These are phyloP conservation scores for Drosophila lutescens DNA, from an alignment of 2,888 invertebrate species.

Conservation along the genomic window DNA sequence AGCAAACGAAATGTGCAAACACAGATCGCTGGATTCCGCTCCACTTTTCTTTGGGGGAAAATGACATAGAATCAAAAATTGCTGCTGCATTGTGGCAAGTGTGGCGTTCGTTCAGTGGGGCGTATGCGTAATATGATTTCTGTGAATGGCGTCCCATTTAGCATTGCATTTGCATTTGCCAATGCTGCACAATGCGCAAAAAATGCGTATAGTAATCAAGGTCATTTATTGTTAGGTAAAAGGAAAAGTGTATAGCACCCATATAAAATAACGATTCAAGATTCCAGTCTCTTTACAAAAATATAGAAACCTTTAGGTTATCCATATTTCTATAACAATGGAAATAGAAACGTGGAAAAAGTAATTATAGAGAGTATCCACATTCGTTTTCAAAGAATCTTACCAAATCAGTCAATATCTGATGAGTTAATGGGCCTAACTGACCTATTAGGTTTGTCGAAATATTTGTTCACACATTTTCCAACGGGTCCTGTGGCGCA, in stretches of 20 bases:
- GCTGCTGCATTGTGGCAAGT: slow-evolving; percentile 35
- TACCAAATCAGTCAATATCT: background rate
- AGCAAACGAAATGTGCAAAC: slow-evolving; percentile 49
- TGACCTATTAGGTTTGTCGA: background rate
- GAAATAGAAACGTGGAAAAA: too few species aligned
- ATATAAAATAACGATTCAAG: too few species aligned
- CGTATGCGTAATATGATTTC: slow-evolving; percentile 43
- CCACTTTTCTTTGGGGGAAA: slow-evolving; percentile 7
- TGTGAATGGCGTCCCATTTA: slow-evolving; percentile 32
- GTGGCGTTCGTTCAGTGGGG: slow-evolving; percentile 20
- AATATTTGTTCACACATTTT: rapidly evolving
- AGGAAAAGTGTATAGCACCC: too few species aligned
- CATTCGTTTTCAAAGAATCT: too few species aligned
- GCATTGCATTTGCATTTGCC: slow-evolving; percentile 32
- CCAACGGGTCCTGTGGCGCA: slow-evolving; percentile 67
- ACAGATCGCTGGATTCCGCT: slow-evolving; percentile 38
- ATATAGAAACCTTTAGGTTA: too few species aligned
- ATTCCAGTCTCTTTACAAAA: too few species aligned
- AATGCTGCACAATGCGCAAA: slow-evolving; percentile 18
- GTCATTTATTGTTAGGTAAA: slow-evolving; percentile 24
- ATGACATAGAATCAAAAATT: slow-evolving; percentile 47
- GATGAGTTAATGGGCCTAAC: background rate
- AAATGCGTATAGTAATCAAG: slow-evolving; percentile 16
- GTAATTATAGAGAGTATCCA: too few species aligned
- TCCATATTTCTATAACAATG: too few species aligned